A percentile compares a stretch with the other conserved stretches of the same genome.
Conservation (phyloP, 2,113 vertebrate species). For the Eurypyga helias region DNA sequence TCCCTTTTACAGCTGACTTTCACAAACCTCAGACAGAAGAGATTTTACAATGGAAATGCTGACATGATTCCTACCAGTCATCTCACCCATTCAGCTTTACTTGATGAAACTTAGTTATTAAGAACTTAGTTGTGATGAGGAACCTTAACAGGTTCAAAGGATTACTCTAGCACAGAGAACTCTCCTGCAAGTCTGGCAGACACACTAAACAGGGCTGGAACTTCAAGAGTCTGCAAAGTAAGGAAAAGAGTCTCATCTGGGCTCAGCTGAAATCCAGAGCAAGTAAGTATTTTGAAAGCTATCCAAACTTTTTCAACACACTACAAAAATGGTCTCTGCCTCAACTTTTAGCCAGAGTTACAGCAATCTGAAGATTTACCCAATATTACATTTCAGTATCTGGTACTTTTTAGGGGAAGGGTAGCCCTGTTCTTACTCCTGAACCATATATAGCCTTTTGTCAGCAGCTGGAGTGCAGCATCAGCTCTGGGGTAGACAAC, state of each 20-base stretch:
- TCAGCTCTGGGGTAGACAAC: neutral
- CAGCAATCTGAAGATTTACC: conserved; percentile 26
- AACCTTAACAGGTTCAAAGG: neutral
- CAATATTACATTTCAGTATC: neutral
- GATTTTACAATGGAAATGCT: neutral
- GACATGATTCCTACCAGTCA: neutral
- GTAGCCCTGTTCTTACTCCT: neutral
- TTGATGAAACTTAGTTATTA: neutral
- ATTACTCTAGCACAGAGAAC: neutral
- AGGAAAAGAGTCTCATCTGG: neutral
- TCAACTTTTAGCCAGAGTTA: neutral
- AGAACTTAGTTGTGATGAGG: neutral
- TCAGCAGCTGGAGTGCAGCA: neutral
- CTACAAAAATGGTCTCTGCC: neutral
- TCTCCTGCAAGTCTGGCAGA: neutral
- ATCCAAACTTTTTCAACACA: neutral
- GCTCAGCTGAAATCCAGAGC: neutral
- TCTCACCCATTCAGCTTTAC: neutral
- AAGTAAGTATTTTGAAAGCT: neutral
- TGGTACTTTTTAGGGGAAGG: conserved; percentile 21
- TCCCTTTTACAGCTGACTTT: neutral
- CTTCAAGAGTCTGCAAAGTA: neutral
- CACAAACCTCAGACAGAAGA: neutral
- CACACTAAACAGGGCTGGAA: neutral
- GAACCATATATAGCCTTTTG: neutral